These are phyloP conservation scores for Hyles vespertilio DNA, from an alignment of 1,140 invertebrate genomes.

Conservation along the genomic window DNA sequence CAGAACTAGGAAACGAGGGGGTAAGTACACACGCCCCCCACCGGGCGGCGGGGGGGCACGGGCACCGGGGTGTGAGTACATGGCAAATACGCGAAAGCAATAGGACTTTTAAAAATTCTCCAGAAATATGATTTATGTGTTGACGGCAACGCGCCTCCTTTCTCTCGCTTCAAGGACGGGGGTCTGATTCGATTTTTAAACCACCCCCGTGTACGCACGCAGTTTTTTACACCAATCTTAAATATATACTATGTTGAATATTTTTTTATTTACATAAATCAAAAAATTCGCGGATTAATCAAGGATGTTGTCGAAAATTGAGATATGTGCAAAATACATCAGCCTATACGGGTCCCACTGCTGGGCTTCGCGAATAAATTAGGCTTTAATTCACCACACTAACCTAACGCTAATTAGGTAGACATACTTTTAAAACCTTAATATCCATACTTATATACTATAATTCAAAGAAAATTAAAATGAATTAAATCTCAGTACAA, in stretches of 20 bases:
- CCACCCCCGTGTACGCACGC: constrained; percentile 35
- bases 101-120: constrained; percentile 76
- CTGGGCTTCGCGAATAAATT: too few relatives aligned
- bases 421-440: too few relatives aligned
- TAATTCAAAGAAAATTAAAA: too few relatives aligned
- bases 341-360: too few relatives aligned
- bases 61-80: constrained; percentile 40
- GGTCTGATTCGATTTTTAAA: constrained; percentile 74
- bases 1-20: constrained; percentile 74
- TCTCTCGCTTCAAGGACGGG: constrained; percentile 62
- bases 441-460: too few relatives aligned
- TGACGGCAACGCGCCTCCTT: constrained; percentile 66
- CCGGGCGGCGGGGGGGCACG: constrained; percentile 39
- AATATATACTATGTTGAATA: constrained; percentile 28
- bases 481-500: too few relatives aligned
- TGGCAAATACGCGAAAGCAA: constrained; percentile 76
- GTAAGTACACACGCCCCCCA: constrained; percentile 68
- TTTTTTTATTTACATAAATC: constrained; percentile 12
- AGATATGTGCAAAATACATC: too few relatives aligned
- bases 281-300: too few relatives aligned
- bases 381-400: too few relatives aligned
- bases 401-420: too few relatives aligned
- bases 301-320: too few relatives aligned
- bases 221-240: constrained; percentile 23
- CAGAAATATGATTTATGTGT: constrained; percentile 76